Percentiles rank a stretch among this genome's conserved stretches.
Conservation (phyloP, 2,113 vertebrate genomes). For the Malaclemys terrapin region DNA sequence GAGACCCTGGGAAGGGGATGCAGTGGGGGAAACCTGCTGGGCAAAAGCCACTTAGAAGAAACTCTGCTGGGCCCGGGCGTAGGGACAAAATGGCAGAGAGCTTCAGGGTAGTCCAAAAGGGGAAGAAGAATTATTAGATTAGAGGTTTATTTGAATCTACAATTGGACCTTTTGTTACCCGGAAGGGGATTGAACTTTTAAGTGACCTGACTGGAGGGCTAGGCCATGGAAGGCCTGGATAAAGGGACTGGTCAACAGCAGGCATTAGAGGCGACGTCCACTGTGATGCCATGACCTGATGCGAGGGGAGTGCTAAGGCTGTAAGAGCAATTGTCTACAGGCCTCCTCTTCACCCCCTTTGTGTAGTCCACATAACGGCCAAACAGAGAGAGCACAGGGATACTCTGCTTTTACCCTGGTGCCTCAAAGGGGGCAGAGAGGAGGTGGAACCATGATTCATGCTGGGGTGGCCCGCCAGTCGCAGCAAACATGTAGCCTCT, state of each 20-base stretch:
- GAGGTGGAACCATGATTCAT: not conserved
- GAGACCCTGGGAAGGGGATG: not conserved
- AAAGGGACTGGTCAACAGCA: not conserved
- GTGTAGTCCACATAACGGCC: not conserved
- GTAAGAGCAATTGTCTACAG: not conserved
- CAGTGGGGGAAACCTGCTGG: not conserved
- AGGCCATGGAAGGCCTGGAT: not conserved
- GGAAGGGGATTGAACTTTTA: not conserved
- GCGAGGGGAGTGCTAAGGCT: not conserved
- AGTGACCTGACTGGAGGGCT: not conserved
- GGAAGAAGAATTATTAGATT: too few species aligned
- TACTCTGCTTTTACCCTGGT: not conserved
- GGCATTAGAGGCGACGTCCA: not conserved
- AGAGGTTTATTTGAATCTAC: not conserved
- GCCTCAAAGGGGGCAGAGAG: not conserved
- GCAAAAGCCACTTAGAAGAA: not conserved
- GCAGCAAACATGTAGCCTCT: not conserved
- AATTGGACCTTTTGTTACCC: not conserved
- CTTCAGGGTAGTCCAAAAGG: not conserved
- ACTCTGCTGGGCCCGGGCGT: not conserved
- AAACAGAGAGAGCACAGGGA: not conserved
- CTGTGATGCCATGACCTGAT: not conserved
- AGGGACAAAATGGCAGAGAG: not conserved
- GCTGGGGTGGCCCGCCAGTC: not conserved
- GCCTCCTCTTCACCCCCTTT: not conserved